Evolutionary conservation across 2,113 vertebrate species (phyloP).

Genomic region (Myrmecophaga tridactyla): DNA sequence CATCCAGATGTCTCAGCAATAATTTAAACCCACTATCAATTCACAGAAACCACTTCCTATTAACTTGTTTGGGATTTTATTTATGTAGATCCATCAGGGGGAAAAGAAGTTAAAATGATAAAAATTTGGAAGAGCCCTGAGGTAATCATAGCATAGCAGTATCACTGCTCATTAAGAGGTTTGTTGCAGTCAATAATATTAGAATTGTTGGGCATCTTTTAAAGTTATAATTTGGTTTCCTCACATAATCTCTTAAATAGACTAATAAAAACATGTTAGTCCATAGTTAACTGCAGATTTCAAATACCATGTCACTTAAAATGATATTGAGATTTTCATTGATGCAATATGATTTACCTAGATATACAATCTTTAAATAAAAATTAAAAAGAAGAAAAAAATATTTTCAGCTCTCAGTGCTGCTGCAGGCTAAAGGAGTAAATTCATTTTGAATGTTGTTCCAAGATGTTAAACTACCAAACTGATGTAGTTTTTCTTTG

Average conservation of each 20-base stretch:
- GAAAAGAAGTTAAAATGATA: not conserved
- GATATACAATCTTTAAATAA: not conserved
- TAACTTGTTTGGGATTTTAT: not conserved
- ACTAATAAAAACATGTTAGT: conserved; percentile 74
- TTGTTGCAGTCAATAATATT: not conserved
- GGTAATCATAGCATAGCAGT: not conserved
- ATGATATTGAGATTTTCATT: not conserved
- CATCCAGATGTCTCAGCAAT: not conserved
- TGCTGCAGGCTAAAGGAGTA: not conserved
- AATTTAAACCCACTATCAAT: not conserved
- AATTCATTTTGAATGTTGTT: not conserved
- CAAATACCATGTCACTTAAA: conserved; percentile 65
- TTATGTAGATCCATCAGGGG: not conserved
- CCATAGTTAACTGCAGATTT: conserved; percentile 71
- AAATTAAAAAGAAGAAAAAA: not conserved
- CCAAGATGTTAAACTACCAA: not conserved
- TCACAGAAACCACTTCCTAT: not conserved
- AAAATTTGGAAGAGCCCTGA: not conserved
- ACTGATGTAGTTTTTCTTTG: not conserved
- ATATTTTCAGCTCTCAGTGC: not conserved
- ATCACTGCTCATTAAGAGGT: not conserved
- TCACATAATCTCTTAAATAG: conserved; percentile 74
- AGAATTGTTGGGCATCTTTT: conserved; percentile 62
- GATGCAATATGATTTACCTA: not conserved
- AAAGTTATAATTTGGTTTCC: conserved; percentile 73